Base-by-base conservation (phyloP, 2,113 vertebrate species). In the Oxyruncus cristatus region DNA sequence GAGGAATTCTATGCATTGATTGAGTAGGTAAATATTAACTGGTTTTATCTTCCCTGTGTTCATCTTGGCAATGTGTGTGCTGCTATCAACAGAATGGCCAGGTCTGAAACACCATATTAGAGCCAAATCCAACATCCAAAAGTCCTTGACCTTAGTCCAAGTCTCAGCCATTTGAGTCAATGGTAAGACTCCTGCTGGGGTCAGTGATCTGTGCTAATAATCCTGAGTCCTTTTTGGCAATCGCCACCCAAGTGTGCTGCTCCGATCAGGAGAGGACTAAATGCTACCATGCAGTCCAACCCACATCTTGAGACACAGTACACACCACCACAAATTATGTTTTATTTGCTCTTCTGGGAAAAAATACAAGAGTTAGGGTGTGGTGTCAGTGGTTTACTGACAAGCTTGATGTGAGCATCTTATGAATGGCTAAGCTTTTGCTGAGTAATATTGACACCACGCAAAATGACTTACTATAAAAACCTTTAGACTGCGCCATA, bases 181-280 rank as follows among this genome's bases (percentile, higher is more conserved):
- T 15, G 44, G 73, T 11, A 55, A 68, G 26, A 32, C 24, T 85
- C 89, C 61, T 77, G 73, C 89, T 75, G 80, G 24, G 56, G 30
- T 63, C 89, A 87, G 35, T 49, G 55, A 77, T 89, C 87, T 67
- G 47, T 42, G 30, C 59, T 55, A 70, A 46, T 10, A 68, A 77
- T 62, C 35, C 35, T 67, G 76, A 82, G 9, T 3, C 28, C 35
- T 53, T 83, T 62, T 35, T 86, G 83, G 83, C 92, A 93, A 53
- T 37, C 1, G 0, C 28, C 59, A 76, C 13, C 14, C 32, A 66
- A 70, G 16, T 7, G 1, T 3, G 0, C 55, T 59, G 46, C 50
- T 84, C 86, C 1, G 0, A 74, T 37, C 59, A 59, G 42, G 74
- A 55, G 47, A 83, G 65, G 17, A 55, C 70, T 77, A 71, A 95